A percentile compares a stretch with the other conserved stretches of the same genome.
These are phyloP conservation scores for Cinclus cinclus DNA, from an alignment of 2,113 vertebrate species.

Conservation along the genomic window DNA sequence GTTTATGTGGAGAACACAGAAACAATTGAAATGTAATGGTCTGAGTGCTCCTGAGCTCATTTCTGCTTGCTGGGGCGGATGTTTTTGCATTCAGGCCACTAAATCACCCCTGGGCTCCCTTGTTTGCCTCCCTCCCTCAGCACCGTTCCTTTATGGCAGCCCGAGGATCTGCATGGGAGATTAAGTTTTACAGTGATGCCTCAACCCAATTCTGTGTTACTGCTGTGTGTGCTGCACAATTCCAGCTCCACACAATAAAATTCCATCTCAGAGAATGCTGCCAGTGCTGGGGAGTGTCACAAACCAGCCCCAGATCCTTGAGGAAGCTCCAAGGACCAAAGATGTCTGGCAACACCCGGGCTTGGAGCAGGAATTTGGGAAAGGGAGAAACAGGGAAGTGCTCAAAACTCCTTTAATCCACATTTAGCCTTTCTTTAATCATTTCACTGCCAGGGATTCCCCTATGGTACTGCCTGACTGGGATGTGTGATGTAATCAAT, in stretches of 20 bases:
- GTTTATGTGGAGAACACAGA: background rate
- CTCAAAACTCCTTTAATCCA: background rate
- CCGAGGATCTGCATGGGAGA: background rate
- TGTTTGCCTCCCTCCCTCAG: background rate
- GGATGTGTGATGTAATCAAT: background rate
- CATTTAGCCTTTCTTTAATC: background rate
- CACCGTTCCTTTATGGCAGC: background rate
- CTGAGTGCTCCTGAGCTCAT: background rate
- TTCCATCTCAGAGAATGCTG: fast-evolving
- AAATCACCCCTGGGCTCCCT: constrained; percentile 1
- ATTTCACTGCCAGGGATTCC: background rate
- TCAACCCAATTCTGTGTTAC: background rate
- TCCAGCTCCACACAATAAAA: fast-evolving
- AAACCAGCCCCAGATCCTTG: fast-evolving
- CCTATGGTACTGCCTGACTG: background rate
- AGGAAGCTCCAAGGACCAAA: background rate
- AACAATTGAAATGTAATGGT: background rate
- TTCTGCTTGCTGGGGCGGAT: background rate
- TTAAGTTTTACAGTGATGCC: constrained; percentile 1
- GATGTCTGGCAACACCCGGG: background rate
- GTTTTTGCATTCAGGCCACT: background rate
- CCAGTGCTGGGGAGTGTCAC: background rate
- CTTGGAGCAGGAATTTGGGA: background rate
- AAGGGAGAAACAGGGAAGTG: background rate
- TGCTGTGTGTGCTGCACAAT: background rate